These are phyloP conservation scores for Esperia sulphurella DNA, from an alignment of 2,888 invertebrate genomes.

Conservation along the genomic window DNA sequence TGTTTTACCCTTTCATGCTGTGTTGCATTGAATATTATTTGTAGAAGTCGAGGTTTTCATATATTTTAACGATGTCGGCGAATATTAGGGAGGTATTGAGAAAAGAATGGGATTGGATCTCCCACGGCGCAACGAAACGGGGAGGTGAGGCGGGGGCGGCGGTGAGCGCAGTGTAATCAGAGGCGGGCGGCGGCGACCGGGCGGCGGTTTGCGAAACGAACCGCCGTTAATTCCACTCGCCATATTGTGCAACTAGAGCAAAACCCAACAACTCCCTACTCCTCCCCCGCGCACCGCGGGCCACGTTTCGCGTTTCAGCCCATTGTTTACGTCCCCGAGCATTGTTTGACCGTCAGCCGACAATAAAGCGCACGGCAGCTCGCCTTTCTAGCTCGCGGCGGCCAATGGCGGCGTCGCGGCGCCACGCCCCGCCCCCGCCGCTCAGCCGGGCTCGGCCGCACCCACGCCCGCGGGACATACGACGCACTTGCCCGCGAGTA, in stretches of 20 bases:
- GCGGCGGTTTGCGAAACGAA: slow-evolving; percentile 1
- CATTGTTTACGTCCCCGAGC: slow-evolving; percentile 10
- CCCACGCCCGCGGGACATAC: background rate
- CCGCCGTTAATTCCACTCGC: slow-evolving; percentile 2
- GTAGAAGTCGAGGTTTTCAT: too few relatives aligned
- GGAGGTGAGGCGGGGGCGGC: background rate
- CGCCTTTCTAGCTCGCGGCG: slow-evolving; percentile 9
- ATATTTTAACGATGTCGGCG: too few relatives aligned
- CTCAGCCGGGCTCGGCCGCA: background rate
- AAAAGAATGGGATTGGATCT: too few relatives aligned
- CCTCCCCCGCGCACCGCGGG: background rate
- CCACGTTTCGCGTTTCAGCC: slow-evolving; percentile 7
- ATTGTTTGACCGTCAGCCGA: slow-evolving; percentile 5
- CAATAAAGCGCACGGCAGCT: slow-evolving; percentile 3
- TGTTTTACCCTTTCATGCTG: too few relatives aligned
- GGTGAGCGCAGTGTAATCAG: background rate
- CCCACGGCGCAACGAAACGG: too few relatives aligned
- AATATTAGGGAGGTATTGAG: too few relatives aligned
- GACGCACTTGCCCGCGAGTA: too few relatives aligned
- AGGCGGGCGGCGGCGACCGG: background rate
- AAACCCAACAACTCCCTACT: slow-evolving; percentile 8
- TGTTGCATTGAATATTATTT: too few relatives aligned
- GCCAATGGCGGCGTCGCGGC: slow-evolving; percentile 9
- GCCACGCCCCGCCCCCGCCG: background rate
- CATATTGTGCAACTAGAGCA: slow-evolving; percentile 12